phyloP scores from a whole-genome alignment of 2,888 invertebrate species.

The Clivina fossor region DNA sequence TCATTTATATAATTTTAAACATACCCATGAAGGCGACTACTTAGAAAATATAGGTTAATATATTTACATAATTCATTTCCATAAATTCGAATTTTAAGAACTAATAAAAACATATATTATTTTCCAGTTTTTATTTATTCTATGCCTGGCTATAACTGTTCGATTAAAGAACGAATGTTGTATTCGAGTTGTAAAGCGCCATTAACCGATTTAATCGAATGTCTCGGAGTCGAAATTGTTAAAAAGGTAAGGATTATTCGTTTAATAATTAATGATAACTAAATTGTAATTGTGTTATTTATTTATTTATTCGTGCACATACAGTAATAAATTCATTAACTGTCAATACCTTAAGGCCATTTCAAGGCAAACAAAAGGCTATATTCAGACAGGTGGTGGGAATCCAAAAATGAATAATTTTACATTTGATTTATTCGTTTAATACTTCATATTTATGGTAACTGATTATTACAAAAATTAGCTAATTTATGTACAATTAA shows the following conservation, averaged over 20 bases:
- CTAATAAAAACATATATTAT: constrained; percentile 7
- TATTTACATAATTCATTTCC: constrained; percentile 3
- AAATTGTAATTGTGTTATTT: constrained; percentile 29
- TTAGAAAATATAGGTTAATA: constrained; percentile 76
- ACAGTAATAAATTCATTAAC: too few species aligned
- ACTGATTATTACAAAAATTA: too few species aligned
- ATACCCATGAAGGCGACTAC: constrained; percentile 91
- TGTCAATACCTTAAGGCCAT: too few species aligned
- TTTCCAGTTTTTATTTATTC: constrained; percentile 94
- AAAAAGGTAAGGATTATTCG: constrained; percentile 73
- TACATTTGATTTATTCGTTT: too few species aligned
- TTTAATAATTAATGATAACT: constrained; percentile 6
- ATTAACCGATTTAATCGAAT: constrained; percentile 79
- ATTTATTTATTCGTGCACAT: too few species aligned
- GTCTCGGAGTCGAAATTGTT: constrained; percentile 73
- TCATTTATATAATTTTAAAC: constrained; percentile 88
- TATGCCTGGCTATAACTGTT: constrained; percentile 95
- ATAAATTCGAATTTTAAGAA: constrained; percentile 1
- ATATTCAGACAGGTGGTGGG: too few species aligned
- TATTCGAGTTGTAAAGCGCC: constrained; percentile 97
- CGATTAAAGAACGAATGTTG: constrained; percentile 97
- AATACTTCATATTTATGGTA: too few species aligned
- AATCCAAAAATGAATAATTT: too few species aligned
- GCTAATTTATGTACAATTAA: too few species aligned
- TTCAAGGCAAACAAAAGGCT: too few species aligned